Percentiles rank a stretch among this genome's conserved stretches.
phyloP scores from a whole-genome alignment of 1,140 invertebrate species.

The Lucilia cuprina region DNA sequence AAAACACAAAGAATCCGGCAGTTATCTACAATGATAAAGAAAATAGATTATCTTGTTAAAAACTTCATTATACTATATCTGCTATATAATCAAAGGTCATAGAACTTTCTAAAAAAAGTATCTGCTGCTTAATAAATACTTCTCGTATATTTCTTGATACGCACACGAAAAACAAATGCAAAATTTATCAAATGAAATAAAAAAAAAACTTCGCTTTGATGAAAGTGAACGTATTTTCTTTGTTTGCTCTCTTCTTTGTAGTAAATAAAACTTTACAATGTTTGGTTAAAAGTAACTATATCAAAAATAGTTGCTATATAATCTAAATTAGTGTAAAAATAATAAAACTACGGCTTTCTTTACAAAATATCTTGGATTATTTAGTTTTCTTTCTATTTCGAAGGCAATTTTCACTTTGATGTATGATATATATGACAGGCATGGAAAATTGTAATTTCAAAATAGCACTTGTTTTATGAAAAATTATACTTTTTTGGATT shows the following conservation, averaged over 20 bases:
- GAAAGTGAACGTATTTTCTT: background rate
- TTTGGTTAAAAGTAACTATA: background rate
- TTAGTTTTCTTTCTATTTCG: background rate
- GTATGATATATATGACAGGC: background rate
- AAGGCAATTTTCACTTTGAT: background rate
- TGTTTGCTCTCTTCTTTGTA: background rate
- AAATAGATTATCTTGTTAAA: background rate
- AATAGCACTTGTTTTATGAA: no score
- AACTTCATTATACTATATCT: background rate
- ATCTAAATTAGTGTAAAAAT: background rate
- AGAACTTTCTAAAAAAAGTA: background rate
- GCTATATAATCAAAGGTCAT: background rate
- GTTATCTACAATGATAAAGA: slow-evolving; percentile 6
- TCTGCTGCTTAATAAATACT: background rate
- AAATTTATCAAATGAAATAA: background rate
- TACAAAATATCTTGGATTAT: background rate
- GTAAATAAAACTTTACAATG: background rate
- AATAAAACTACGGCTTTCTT: background rate
- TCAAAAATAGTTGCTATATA: background rate
- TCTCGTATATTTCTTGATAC: background rate
- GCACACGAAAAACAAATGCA: background rate
- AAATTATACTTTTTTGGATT: no score
- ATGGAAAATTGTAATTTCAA: no score
- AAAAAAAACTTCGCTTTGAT: background rate
- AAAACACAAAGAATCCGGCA: background rate